These are phyloP conservation scores for Bombycilla garrulus DNA, from an alignment of 2,113 vertebrate species.

Conservation along the genomic window DNA sequence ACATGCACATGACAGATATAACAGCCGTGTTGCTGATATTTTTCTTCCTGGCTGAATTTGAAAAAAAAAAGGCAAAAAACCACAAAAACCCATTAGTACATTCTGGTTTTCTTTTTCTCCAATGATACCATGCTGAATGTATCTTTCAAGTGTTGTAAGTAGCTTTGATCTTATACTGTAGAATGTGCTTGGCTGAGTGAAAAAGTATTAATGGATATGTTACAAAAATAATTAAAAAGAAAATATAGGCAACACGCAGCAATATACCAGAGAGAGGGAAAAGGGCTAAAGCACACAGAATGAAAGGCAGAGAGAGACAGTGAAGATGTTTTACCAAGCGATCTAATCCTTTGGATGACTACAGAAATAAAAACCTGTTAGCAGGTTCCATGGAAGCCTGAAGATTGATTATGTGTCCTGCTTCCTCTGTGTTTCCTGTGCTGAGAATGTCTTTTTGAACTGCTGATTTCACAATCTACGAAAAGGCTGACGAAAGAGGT, in stretches of 20 bases:
- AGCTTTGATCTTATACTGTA: neutral
- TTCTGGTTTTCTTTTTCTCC: neutral
- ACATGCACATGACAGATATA: neutral
- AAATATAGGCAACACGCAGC: neutral
- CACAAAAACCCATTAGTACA: neutral
- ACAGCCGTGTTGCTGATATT: neutral
- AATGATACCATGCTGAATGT: neutral
- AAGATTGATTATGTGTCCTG: slow-evolving; percentile 50
- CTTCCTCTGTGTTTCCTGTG: neutral
- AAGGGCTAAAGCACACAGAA: neutral
- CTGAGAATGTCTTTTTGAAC: slow-evolving; percentile 49
- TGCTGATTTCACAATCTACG: slow-evolving; percentile 17
- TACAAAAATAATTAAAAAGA: neutral
- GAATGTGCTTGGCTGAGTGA: neutral
- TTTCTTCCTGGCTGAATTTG: neutral
- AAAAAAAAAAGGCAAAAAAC: neutral
- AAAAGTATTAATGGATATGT: neutral
- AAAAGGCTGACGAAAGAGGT: neutral
- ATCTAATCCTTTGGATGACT: neutral
- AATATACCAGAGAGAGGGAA: neutral
- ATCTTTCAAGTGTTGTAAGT: neutral
- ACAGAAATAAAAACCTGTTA: slow-evolving; percentile 29
- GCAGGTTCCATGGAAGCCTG: neutral
- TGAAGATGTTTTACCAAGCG: neutral
- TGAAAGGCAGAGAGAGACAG: neutral